phyloP scores from a whole-genome alignment of 2,797 vertebrate species.

The Buphagus erythrorhynchus region DNA sequence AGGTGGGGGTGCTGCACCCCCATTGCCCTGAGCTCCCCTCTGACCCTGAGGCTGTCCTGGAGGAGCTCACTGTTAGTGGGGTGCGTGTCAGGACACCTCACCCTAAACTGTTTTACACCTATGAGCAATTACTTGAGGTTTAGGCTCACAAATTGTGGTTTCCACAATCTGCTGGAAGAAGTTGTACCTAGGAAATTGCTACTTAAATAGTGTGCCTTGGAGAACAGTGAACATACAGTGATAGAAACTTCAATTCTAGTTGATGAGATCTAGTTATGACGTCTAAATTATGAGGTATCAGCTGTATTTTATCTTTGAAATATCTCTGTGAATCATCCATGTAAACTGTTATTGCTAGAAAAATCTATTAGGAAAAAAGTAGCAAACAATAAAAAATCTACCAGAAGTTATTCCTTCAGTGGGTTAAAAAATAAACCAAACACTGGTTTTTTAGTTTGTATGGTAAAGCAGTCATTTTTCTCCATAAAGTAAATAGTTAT shows the following conservation, averaged over 20 bases:
- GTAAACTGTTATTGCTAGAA: not conserved
- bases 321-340: not conserved
- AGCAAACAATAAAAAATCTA: not conserved
- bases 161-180: not conserved
- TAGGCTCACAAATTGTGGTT: not conserved
- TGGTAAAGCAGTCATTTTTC: not conserved
- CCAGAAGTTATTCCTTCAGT: not conserved
- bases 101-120: not conserved
- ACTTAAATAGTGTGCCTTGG: not conserved
- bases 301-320: not conserved
- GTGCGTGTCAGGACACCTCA: not conserved
- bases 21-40: not conserved
- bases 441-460: not conserved
- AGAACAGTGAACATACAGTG: not conserved
- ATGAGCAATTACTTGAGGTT: not conserved
- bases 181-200: not conserved
- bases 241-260: not conserved
- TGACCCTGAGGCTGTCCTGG: not conserved
- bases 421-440: not conserved
- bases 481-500: not conserved
- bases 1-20: fast-evolving
- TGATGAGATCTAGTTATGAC: not conserved
- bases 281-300: not conserved
- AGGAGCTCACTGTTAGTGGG: not conserved
- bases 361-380: not conserved